Base-by-base conservation (phyloP, 35 echinoderm and acorn worm genomes). In the Eucidaris tribuloides region DNA sequence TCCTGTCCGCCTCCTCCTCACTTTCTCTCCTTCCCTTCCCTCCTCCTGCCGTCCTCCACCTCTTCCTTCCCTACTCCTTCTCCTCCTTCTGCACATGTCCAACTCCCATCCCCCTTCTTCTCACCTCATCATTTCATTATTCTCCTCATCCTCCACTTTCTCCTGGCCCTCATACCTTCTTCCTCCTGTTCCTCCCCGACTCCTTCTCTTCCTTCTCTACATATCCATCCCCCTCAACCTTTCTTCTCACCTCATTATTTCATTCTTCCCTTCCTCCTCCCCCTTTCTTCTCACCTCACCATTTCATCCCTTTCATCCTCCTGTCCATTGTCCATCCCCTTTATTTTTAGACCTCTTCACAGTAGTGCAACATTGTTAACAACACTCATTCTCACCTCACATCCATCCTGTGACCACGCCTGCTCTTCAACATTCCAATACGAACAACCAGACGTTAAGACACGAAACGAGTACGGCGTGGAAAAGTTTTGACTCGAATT, bases 401-500 rank as follows among this genome's bases (percentile, higher is more conserved):
- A 90, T 17, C 88, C 88, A 41, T 77, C 46, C 2, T 45, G 23
- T 4, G 34, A 40, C 88, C 88, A 90, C 15, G 45, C 39, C 18
- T 84, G 31, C 0, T 74, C 39, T 18, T 7, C 38, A 3, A 52
- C 77, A 6, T 35, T 35, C 88, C 88, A 90, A 40, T 54, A 90
- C 3, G 80, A 83, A 43, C 88, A 90, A 7, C 80, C 88, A 19
- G 88, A 90, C 2, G 43, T 9, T 6, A 70, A 43, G 23, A 91
- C 35, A 1, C 48, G 36, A 30, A 86, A 39, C 48, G 45, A 32
- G 42, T 90, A 90, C 1, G 85, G 79, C 3, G 32, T 32, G 2
- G 87, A 57, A 46, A 52, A 65, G 43, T 90, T 90, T 25, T 17
- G 28, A 45, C 64, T 77, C 0, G 50, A 40, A 23, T 83, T 77